A percentile compares a stretch with the other conserved stretches of the same genome.
phyloP scores from a whole-genome alignment of 2,797 vertebrate genomes.

The Enteromius radiatus region DNA sequence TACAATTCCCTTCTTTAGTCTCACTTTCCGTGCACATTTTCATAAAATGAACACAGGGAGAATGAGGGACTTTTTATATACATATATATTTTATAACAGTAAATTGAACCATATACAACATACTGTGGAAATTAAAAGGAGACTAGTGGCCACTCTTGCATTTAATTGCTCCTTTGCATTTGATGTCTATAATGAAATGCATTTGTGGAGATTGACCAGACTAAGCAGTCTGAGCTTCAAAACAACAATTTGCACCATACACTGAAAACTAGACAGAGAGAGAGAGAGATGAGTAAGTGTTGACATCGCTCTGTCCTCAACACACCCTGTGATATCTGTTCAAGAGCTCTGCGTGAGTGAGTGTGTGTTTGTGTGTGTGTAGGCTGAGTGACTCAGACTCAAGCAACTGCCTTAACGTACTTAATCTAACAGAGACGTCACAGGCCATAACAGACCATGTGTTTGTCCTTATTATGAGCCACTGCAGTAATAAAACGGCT shows the following conservation, averaged over 20 bases:
- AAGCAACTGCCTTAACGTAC: slow-evolving; percentile 10
- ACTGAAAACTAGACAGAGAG: not conserved
- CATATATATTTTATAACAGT: not conserved
- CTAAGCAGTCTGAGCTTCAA: not conserved
- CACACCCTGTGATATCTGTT: slow-evolving; percentile 7
- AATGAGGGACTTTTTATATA: not conserved
- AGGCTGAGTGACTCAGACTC: not conserved
- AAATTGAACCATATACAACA: not conserved
- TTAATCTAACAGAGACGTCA: slow-evolving; percentile 2
- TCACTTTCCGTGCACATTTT: not conserved
- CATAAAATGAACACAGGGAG: too few species aligned
- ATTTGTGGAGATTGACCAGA: not conserved
- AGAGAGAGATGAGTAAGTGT: not conserved
- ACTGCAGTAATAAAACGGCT: not conserved
- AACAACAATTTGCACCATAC: not conserved
- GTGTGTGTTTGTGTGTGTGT: not conserved
- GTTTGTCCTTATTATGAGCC: not conserved
- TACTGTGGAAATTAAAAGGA: not conserved
- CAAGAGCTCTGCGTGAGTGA: not conserved
- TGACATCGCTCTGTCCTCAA: slow-evolving; percentile 15
- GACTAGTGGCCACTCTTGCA: not conserved
- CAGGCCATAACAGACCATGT: not conserved
- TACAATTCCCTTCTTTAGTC: not conserved
- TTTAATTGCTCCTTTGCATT: not conserved
- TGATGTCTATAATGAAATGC: not conserved